Conservation (phyloP, 2,113 vertebrate species). For the Mystacornis crossleyi region DNA sequence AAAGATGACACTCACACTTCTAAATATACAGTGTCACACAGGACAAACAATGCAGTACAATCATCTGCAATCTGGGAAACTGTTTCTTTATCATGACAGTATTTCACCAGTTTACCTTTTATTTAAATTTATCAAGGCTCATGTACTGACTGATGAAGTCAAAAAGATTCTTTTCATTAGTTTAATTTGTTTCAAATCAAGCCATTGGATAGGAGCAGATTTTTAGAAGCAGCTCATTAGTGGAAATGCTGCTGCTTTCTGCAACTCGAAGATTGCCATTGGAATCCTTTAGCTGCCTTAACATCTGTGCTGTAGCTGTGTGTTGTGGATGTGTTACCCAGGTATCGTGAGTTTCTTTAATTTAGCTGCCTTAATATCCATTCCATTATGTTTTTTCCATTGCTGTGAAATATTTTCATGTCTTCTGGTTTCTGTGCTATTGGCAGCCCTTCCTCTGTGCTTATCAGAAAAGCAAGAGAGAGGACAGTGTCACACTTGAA, state of each 20-base stretch:
- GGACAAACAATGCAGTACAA: neutral
- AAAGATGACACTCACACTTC: neutral
- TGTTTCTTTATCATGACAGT: neutral
- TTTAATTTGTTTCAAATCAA: neutral
- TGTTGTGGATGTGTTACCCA: neutral
- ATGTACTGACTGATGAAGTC: neutral
- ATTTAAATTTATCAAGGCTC: neutral
- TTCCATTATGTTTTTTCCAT: neutral
- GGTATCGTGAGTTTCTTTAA: neutral
- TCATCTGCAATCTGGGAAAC: neutral
- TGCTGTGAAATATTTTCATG: neutral
- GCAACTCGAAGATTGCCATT: neutral
- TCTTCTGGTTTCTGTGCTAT: neutral
- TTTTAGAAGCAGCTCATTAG: conserved; percentile 16
- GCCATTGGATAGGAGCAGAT: neutral
- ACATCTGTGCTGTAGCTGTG: neutral
- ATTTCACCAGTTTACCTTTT: neutral
- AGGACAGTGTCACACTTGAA: conserved; percentile 1
- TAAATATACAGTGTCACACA: neutral
- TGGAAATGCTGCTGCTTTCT: neutral
- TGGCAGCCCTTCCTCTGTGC: neutral
- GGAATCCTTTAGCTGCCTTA: neutral
- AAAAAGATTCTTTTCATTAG: neutral
- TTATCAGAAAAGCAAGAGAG: conserved; percentile 37
- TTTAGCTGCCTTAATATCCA: neutral